Percentiles rank a stretch among this genome's conserved stretches.
These are phyloP conservation scores for Brachyhypopomus gauderio DNA, from an alignment of 2,113 vertebrate genomes.

Conservation along the genomic window DNA sequence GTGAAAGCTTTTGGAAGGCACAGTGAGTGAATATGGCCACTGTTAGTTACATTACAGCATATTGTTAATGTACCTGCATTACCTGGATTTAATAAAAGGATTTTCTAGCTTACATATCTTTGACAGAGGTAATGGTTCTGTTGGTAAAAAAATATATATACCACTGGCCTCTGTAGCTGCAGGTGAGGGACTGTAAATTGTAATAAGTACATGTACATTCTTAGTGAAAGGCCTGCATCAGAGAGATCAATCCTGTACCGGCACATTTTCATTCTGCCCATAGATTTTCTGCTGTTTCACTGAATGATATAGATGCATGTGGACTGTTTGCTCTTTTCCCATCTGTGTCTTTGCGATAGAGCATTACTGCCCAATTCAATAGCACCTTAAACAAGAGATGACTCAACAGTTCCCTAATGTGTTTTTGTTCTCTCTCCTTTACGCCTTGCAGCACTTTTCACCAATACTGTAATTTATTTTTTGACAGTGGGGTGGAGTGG, in stretches of 20 bases:
- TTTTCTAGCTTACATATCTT: constrained; percentile 48
- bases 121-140: constrained; percentile 50
- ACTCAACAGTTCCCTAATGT: constrained; percentile 44
- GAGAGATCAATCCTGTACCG: constrained; percentile 64
- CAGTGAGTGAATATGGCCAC: background rate
- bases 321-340: constrained; percentile 30
- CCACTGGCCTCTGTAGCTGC: constrained; percentile 31
- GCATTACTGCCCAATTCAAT: constrained; percentile 45
- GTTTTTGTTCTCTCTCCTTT: constrained; percentile 41
- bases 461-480: constrained; percentile 46
- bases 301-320: constrained; percentile 59
- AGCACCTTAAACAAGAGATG: constrained; percentile 58
- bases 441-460: constrained; percentile 29
- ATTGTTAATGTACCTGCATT: constrained; percentile 13
- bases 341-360: constrained; percentile 35
- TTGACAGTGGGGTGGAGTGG: constrained; percentile 35
- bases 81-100: constrained; percentile 22
- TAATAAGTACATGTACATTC: constrained; percentile 73
- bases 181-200: constrained; percentile 63
- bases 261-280: constrained; percentile 58
- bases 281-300: constrained; percentile 70
- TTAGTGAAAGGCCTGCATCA: constrained; percentile 58
- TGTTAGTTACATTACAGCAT: background rate
- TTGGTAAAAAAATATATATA: constrained; percentile 54
- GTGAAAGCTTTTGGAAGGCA: background rate